A percentile compares a stretch with the other conserved stretches of the same genome.
phyloP scores from a whole-genome alignment of 2,888 invertebrate genomes.

The Eupithecia insigniata region DNA sequence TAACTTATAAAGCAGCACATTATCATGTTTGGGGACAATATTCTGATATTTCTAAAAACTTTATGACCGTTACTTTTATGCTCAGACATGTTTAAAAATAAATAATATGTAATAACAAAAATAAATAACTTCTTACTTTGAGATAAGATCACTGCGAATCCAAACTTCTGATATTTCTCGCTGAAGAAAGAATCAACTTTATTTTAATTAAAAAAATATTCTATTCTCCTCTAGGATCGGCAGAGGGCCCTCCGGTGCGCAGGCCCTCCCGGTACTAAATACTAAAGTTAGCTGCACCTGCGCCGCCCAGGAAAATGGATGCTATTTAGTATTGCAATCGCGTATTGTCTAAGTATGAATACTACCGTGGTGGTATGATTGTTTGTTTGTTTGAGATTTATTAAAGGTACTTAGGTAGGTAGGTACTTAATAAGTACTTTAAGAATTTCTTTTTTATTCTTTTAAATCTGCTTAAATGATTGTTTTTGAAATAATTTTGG shows the following conservation, averaged over 20 bases:
- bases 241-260: conserved; percentile 58
- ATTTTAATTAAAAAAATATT: background rate
- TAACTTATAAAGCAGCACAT: background rate
- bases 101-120: background rate
- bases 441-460: background rate
- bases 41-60: background rate
- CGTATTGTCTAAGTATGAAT: conserved; percentile 40
- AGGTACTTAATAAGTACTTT: background rate
- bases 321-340: conserved; percentile 69
- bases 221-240: conserved; percentile 35
- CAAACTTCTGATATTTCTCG: background rate
- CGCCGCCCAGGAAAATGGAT: conserved; percentile 65
- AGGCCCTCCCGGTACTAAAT: conserved; percentile 56
- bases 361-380: background rate
- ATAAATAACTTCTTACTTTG: background rate
- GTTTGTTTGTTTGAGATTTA: background rate
- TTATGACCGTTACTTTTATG: background rate
- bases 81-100: background rate
- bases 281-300: conserved; percentile 64
- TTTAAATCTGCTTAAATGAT: background rate
- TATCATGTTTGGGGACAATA: background rate
- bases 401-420: background rate
- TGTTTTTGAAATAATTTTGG: background rate
- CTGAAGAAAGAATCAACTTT: background rate
- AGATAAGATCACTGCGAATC: background rate